Base-by-base conservation (phyloP, 2,888 invertebrate species). In the Acleris holmiana region DNA sequence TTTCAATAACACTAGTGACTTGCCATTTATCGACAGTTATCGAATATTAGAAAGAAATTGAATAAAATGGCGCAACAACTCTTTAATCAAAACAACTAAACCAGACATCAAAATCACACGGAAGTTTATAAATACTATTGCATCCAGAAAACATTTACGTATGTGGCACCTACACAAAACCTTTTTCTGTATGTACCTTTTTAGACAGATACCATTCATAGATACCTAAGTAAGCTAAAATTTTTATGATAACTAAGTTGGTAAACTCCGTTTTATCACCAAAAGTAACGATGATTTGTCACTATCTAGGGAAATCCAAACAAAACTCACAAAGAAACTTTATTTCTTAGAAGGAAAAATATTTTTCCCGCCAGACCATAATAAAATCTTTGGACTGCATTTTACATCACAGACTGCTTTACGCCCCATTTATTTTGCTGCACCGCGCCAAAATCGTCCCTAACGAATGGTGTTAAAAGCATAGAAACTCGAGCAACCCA, bases 291-390 rank as follows among this genome's bases (percentile, higher is more conserved):
- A 78, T 82, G 81, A 84, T 82, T 79, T 83, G 82, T 83, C 81
- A 80, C 80, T 79, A 83, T 80, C 83, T 79, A 70, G 79, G 80
- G 79, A 83, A 82, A 82, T 84, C 76, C 76, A 70, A 63, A 78
- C 75, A 76, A 77, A 74, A 74, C 72, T 73, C 74, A 72, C 74
- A 72, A 76, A 73, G 75, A 76, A 77, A 77, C 78, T 78, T 79
- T 76, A 72, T 75, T 71, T 68, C 75, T 77, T 80, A 83, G 80
- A 78, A 82, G 78, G 79, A 83, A 79, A 82, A 84, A 84, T 83
- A 74, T 78, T 80, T 35, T 79, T 77, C 78, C 77, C 71, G 66
- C 74, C 70, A 68, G 73, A 73, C 71, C 73, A 75, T 77, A 77
- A 75, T 75, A 77, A 77, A 71, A 73, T 74, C 75, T 77, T 69